Evolutionary conservation across 2,797 vertebrate species (phyloP).

Genomic region (Gambelia wislizenii): DNA sequence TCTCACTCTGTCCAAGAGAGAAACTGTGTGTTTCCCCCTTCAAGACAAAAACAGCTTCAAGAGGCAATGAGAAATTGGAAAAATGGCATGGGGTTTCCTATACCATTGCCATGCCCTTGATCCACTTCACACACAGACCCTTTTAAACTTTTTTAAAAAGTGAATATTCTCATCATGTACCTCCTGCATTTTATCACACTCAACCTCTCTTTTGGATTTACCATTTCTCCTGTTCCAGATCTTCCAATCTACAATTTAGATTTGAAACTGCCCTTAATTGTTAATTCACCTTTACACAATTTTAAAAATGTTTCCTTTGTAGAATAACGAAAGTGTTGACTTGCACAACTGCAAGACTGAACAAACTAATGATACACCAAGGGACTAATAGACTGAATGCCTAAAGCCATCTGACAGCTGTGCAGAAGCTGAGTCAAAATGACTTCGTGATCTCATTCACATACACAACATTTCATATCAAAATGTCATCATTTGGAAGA

Average conservation of each 20-base stretch:
- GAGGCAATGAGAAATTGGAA: not conserved
- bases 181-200: not conserved
- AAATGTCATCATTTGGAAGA: slow-evolving; percentile 30
- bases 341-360: slow-evolving; percentile 1
- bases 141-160: not conserved
- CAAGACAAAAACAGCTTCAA: not conserved
- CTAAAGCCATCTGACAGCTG: slow-evolving; percentile 20
- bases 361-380: slow-evolving; percentile 21
- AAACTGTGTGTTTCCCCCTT: not conserved
- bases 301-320: not conserved
- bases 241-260: slow-evolving; percentile 36
- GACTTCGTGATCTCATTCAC: not conserved
- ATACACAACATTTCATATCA: slow-evolving; percentile 32
- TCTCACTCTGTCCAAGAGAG: too few species aligned
- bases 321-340: slow-evolving; percentile 20
- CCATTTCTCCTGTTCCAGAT: not conserved
- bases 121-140: not conserved
- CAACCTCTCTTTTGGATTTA: not conserved
- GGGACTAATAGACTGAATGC: slow-evolving; percentile 21
- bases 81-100: not conserved
- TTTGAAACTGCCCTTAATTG: slow-evolving; percentile 9
- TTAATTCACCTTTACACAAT: slow-evolving; percentile 26
- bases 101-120: not conserved
- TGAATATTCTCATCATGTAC: not conserved
- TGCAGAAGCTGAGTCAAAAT: slow-evolving; percentile 25